Base-by-base conservation (phyloP, 2,888 invertebrate genomes). In the Pilophorus perplexus region DNA sequence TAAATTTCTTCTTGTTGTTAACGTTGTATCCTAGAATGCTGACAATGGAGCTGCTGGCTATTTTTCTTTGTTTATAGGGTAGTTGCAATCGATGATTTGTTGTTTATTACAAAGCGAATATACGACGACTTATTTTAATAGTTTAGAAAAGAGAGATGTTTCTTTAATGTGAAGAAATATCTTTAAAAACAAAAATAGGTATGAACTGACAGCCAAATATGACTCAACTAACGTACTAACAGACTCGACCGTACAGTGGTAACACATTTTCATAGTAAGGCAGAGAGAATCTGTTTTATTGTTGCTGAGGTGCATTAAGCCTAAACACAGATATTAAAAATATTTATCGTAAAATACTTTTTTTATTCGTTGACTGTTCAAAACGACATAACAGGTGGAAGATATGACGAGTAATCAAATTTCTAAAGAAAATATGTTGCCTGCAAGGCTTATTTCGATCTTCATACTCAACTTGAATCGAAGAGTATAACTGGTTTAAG, bases 231-330 rank as follows among this genome's bases (percentile, higher is more conserved):
- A 52, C 52, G n/a, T n/a, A 52, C 28, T 60, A 27, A 60, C 42
- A 25, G 44, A 60, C 60, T 50, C 5, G 27, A 38, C 38, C 50
- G 16, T 48, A 28, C 48, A 54, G 52, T 59, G 46, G 46, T 54
- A 64, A 64, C 44, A n/a, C n/a, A 67, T 64, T 44, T 46, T 64
- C 64, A 57, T 57, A 62, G 62, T 37, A 37, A 33, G 33, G 44
- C 60, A 60, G 55, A 25, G 54, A 33, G 64, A 64, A 28, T 37
- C 46, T 64, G 64, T 67, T 60, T 44, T 57, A 66, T 64, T 52
- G 38, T 59, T 68, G 68, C 68, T 68, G 68, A 68, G 68, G 68
- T 68, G 68, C 68, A 66, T 68, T 68, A 68, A 66, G 68, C 68
- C 68, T 68, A 68, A 16, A 48, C 33, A 62, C 27, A 33, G 33